Evolutionary conservation across 1,140 invertebrate species (phyloP), one percentile per base, ranked within the genome.

Genomic region (Halesus radiatus): DNA sequence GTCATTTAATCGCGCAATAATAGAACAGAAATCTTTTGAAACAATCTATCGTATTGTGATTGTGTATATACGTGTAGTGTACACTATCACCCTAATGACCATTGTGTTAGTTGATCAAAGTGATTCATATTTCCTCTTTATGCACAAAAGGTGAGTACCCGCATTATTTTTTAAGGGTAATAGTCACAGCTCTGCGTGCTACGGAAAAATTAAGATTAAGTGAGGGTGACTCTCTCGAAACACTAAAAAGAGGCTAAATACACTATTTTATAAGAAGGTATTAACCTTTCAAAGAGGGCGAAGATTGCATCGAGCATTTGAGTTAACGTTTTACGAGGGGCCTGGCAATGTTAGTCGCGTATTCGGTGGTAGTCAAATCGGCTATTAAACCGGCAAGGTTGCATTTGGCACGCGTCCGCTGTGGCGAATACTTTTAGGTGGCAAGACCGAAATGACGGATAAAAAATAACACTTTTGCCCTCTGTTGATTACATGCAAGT

Each of bases 331-430:
- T 66, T 32, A 29, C 15, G 10, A 10, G 10, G 29, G 22, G 62
- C 29, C 62, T 32, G 1, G 16, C 22, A 29, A 66, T 32, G 26
- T 66, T 13, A 13, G 37, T 45, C 37, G 10, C 10, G 37, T 13
- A 45, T 70, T 29, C 52, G 37, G 18, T 52, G 18, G 66, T 5
- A 52, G 45, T 52, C 66, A 37, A 18, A 70, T 20, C n/a, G n/a
- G 23, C 6, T 20, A 70, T 45, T 50, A 70, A 45, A 52, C n/a
- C 66, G 32, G n/a, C 66, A 70, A 70, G 66, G 66, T 70, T 70
- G 66, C 66, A 45, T 70, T 70, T 70, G 37, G 37, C 66, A 70
- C 29, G 66, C 66, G 16, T 66, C 22, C 5, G n/a, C 29, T 20
- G 32, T 20, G 15, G 18, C 23, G 23, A 64, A 26, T 23, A 64